phyloP scores from a whole-genome alignment of 2,888 invertebrate genomes.

The Plutella xylostella region DNA sequence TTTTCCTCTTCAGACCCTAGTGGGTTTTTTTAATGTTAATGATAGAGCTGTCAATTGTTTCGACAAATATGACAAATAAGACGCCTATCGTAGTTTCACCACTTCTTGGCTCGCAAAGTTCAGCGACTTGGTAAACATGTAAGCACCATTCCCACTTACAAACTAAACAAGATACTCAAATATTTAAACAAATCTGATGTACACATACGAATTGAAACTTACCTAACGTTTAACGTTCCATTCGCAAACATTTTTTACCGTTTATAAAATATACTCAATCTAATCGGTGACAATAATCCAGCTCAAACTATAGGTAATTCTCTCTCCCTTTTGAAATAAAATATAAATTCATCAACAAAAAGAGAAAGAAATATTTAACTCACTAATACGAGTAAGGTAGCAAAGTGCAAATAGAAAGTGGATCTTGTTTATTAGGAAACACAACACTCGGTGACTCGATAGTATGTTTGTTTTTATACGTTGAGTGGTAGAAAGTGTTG shows the following conservation, averaged over 20 bases:
- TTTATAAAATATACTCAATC: too few relatives aligned
- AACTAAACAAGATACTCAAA: constrained; percentile 62
- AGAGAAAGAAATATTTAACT: too few relatives aligned
- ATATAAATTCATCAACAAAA: too few relatives aligned
- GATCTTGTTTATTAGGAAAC: constrained; percentile 52
- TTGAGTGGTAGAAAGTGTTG: too few relatives aligned
- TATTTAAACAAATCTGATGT: constrained; percentile 45
- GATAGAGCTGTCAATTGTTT: constrained; percentile 42
- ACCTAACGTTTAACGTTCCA: constrained; percentile 28
- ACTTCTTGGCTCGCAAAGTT: constrained; percentile 42
- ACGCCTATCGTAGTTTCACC: constrained; percentile 17
- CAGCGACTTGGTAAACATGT: constrained; percentile 61
- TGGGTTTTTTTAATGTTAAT: constrained; percentile 14
- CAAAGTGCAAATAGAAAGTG: constrained; percentile 43
- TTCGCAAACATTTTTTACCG: too few relatives aligned
- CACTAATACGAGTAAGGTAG: constrained; percentile 56
- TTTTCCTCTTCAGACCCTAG: constrained; percentile 6
- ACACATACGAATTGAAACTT: constrained; percentile 30
- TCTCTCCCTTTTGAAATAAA: too few relatives aligned
- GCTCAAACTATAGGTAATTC: constrained; percentile 31
- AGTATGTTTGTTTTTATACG: constrained; percentile 10
- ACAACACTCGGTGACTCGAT: constrained; percentile 26
- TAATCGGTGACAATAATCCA: too few relatives aligned
- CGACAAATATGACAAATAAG: constrained; percentile 48
- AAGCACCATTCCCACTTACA: constrained; percentile 69